Base-by-base conservation (phyloP, 2,113 vertebrate species). In the Gambusia holbrooki region DNA sequence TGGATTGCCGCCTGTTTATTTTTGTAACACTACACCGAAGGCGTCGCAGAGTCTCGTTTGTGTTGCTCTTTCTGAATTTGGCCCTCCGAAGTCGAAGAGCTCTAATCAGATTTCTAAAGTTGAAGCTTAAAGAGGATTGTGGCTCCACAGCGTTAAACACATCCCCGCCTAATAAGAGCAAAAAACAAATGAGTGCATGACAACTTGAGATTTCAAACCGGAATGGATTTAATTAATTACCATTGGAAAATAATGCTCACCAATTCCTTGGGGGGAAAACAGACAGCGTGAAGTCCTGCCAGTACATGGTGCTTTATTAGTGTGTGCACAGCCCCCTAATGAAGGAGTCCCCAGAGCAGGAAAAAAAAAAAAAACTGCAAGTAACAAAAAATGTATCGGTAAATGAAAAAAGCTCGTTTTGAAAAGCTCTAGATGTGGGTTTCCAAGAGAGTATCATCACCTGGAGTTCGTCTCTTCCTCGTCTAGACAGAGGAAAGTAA, bases 191-290 rank as follows among this genome's bases (percentile, higher is more conserved):
- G 42, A 76, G 76, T 65, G 71, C 75, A 61, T 48, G 30, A 65
- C 29, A 85, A 77, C 71, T 87, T 81, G 74, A 79, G 78, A 72
- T 87, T 80, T 33, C 80, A 69, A 83, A 82, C 69, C 73, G 65
- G 74, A 74, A 64, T 71, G 48, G 71, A 37, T 80, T 80, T 79
- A 77, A 88, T 85, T 91, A 89, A 87, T 91, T 88, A 89, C 71
- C 85, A 79, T 72, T 73, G 69, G 58, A 75, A 78, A 88, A 76
- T 81, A 61, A 74, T 77, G 54, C 81, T 84, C 74, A 76, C 71
- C 66, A 82, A 89, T 81, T 84, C 82, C 77, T 71, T 7, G 35
- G 85, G 73, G 87, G 71, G 74, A 76, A 58, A 48, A 74, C 77
- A 62, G 67, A 77, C 78, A 71, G 62, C 25, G 3, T 80, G 80